Evolutionary conservation across 2,113 vertebrate genomes (phyloP).

Genomic region (Agelaius phoeniceus): DNA sequence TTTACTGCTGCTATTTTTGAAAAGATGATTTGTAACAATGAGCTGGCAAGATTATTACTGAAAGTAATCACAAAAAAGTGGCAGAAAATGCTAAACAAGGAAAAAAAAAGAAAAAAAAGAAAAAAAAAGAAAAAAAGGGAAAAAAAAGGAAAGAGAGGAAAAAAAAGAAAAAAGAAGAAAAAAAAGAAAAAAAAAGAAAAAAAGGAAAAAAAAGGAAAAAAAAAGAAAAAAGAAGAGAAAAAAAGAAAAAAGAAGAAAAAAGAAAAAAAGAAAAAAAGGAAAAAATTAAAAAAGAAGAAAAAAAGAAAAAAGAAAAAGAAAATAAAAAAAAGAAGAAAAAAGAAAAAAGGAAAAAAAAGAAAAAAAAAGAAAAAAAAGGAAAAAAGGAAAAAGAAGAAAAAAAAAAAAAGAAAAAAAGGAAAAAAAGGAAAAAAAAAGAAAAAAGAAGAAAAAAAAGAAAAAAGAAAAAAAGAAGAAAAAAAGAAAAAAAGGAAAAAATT

Average conservation of each 20-base stretch:
- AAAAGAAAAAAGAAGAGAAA: not conserved
- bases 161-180: not conserved
- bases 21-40: not conserved
- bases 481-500: too few relatives aligned
- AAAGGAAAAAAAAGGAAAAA: not conserved
- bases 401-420: too few relatives aligned
- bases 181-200: not conserved
- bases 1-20: not conserved
- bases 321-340: not conserved
- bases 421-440: rapidly evolving
- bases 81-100: not conserved
- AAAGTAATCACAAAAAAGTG: not conserved
- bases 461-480: not conserved
- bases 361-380: too few relatives aligned
- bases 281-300: not conserved
- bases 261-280: rapidly evolving
- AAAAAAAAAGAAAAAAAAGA: not conserved
- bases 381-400: too few relatives aligned
- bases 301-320: rapidly evolving
- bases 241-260: not conserved
- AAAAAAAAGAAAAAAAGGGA: not conserved
- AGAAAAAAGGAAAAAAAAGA: too few relatives aligned
- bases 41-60: not conserved
- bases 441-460: not conserved
- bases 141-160: not conserved